These are phyloP conservation scores for Cryptocheilus praepositus DNA, from an alignment of 2,888 invertebrate species.

Conservation along the genomic window DNA sequence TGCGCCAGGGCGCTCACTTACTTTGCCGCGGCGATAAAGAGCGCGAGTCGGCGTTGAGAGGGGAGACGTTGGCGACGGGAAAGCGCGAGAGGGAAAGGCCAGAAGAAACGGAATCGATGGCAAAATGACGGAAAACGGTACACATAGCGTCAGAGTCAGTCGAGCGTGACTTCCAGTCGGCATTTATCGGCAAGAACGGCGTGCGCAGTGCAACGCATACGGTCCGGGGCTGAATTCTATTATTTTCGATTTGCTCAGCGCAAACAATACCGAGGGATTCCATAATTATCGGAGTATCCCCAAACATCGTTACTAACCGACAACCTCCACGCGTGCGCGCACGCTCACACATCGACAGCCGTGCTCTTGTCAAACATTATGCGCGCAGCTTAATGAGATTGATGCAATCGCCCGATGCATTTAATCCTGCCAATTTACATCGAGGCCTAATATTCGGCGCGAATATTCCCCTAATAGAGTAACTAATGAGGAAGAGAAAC, in stretches of 20 bases:
- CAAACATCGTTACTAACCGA: slow-evolving; percentile 64
- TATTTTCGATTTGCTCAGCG: slow-evolving; percentile 61
- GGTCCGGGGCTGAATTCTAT: slow-evolving; percentile 11
- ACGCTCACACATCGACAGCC: not conserved
- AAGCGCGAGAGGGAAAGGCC: too few species aligned
- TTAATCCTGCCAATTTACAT: slow-evolving; percentile 65
- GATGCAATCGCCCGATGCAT: slow-evolving; percentile 66
- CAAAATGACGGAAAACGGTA: not conserved
- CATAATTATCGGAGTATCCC: slow-evolving; percentile 66
- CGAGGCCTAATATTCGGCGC: slow-evolving; percentile 53
- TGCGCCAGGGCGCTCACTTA: too few species aligned
- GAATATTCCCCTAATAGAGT: slow-evolving; percentile 55
- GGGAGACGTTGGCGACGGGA: too few species aligned
- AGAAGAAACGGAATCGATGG: too few species aligned
- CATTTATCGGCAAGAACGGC: slow-evolving; percentile 6
- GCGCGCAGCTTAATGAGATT: slow-evolving; percentile 66
- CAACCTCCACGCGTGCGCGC: slow-evolving; percentile 37
- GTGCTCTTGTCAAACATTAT: slow-evolving; percentile 62
- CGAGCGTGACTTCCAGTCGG: not conserved
- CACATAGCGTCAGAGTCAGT: slow-evolving; percentile 1
- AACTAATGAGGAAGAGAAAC: slow-evolving; percentile 54
- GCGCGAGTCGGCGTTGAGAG: too few species aligned
- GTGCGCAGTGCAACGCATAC: slow-evolving; percentile 30
- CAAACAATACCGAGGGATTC: slow-evolving; percentile 60
- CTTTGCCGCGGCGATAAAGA: too few species aligned